Evolutionary conservation across 2,888 invertebrate species (phyloP).

Genomic region (Hirtodrosophila alboralis): DNA sequence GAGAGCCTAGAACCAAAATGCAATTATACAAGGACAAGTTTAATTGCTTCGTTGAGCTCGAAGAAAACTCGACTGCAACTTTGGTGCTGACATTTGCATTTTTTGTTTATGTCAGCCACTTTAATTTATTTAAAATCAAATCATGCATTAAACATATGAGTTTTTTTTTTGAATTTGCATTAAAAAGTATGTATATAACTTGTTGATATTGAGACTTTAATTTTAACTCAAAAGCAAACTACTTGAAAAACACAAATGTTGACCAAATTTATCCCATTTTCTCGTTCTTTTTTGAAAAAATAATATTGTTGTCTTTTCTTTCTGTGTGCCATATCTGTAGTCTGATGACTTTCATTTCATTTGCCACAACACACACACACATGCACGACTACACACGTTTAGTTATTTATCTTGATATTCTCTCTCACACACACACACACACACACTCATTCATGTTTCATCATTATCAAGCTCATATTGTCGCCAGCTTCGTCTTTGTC

Average conservation of each 20-base stretch:
- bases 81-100: slow-evolving; percentile 54
- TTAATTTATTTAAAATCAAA: slow-evolving; percentile 66
- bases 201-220: slow-evolving; percentile 42
- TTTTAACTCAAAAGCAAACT: slow-evolving; percentile 10
- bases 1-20: slow-evolving; percentile 71
- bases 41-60: slow-evolving; percentile 79
- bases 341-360: slow-evolving; percentile 76
- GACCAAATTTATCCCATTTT: no score
- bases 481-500: slow-evolving; percentile 56
- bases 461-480: slow-evolving; percentile 80
- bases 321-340: slow-evolving; percentile 54
- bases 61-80: slow-evolving; percentile 35
- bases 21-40: slow-evolving; percentile 83
- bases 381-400: slow-evolving; percentile 37
- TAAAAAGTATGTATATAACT: no score
- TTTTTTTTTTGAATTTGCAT: background rate
- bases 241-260: no score
- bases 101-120: slow-evolving; percentile 14
- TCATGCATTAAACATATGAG: slow-evolving; percentile 47
- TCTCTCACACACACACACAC: slow-evolving; percentile 31
- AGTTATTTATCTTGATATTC: slow-evolving; percentile 73
- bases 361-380: slow-evolving; percentile 48
- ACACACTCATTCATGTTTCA: slow-evolving; percentile 66
- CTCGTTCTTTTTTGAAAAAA: no score
- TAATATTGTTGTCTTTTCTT: slow-evolving; percentile 60